phyloP scores from a whole-genome alignment of 2,113 vertebrate genomes.

The Galemys pyrenaicus region DNA sequence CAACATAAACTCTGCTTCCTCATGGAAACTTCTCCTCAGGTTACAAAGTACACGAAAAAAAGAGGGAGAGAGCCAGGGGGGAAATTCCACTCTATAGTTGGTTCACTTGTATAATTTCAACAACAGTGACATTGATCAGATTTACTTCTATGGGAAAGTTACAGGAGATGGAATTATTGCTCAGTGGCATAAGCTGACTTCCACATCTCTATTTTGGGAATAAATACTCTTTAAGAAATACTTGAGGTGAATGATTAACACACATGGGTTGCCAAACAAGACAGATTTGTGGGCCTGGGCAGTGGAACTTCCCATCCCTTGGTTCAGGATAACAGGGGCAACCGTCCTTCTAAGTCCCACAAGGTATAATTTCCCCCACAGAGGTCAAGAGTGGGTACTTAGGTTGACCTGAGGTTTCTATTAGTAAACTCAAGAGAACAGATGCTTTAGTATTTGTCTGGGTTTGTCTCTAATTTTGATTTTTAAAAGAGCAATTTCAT shows the following conservation, averaged over 20 bases:
- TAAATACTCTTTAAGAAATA: constrained; percentile 77
- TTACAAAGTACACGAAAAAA: constrained; percentile 74
- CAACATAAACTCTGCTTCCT: constrained; percentile 71
- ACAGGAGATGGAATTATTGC: constrained; percentile 67
- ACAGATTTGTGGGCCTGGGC: constrained; percentile 1
- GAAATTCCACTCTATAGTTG: constrained; percentile 64
- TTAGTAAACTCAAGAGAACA: background rate
- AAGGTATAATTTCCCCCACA: background rate
- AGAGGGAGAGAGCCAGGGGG: constrained; percentile 13
- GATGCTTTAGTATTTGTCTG: background rate
- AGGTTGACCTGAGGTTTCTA: background rate
- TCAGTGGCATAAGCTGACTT: constrained; percentile 57
- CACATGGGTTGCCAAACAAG: background rate
- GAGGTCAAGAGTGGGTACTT: background rate
- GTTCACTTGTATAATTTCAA: constrained; percentile 67
- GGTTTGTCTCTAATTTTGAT: background rate
- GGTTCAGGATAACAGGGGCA: background rate
- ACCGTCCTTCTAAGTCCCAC: background rate
- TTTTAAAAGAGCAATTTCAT: constrained; percentile 31
- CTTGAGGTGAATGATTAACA: constrained; percentile 72
- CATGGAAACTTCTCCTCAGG: constrained; percentile 74
- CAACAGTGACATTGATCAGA: constrained; percentile 76
- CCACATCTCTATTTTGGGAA: constrained; percentile 78
- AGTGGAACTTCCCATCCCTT: background rate
- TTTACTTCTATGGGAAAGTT: constrained; percentile 72